Evolutionary conservation across 1,140 invertebrate species (phyloP).

Genomic region (Acromyrmex echinatior): DNA sequence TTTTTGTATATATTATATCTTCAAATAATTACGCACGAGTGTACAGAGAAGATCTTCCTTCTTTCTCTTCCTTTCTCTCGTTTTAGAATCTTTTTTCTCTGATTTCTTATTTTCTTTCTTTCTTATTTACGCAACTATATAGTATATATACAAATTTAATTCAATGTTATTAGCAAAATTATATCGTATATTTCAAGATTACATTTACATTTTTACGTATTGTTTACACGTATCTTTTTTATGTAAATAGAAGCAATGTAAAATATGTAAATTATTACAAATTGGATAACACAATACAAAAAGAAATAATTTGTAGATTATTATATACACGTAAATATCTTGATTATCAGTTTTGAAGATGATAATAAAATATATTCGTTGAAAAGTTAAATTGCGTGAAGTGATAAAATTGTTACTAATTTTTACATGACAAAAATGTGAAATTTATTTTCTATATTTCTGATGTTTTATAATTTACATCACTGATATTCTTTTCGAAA

Average conservation of each 20-base stretch:
- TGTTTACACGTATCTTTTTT: too few relatives aligned
- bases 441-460: background rate
- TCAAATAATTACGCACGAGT: constrained; percentile 72
- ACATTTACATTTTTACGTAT: too few relatives aligned
- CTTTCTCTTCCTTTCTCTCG: background rate
- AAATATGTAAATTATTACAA: too few relatives aligned
- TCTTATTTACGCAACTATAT: background rate
- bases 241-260: too few relatives aligned
- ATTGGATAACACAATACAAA: too few relatives aligned
- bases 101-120: background rate
- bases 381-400: background rate
- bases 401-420: background rate
- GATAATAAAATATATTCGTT: background rate
- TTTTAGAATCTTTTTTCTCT: background rate
- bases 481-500: background rate
- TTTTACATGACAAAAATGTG: background rate
- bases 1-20: constrained; percentile 60
- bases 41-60: constrained; percentile 48
- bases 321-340: too few relatives aligned
- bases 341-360: background rate
- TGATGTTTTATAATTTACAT: background rate
- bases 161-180: too few relatives aligned
- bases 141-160: too few relatives aligned
- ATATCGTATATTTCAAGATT: too few relatives aligned
- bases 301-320: background rate